Conservation (phyloP, 2,797 vertebrate species). For the Myotis planiceps region DNA sequence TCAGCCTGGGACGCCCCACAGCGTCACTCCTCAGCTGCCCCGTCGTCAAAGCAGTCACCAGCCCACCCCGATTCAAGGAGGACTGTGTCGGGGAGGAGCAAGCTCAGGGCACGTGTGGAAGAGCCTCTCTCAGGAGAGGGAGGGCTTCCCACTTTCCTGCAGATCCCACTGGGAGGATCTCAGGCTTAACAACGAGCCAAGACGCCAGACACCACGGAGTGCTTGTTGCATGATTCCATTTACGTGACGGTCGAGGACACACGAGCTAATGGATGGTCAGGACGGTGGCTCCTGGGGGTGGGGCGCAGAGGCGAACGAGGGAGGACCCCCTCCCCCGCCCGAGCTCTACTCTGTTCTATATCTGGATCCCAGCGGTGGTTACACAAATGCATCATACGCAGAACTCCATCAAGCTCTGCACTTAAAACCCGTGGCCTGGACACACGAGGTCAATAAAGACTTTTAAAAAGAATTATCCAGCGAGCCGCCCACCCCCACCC, state of each 20-base stretch:
- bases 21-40: too few species aligned
- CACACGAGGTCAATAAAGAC: neutral
- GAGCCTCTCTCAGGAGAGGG: too few species aligned
- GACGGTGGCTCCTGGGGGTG: neutral
- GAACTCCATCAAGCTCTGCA: neutral
- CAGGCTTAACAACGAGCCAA: fast-evolving
- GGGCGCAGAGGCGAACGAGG: neutral
- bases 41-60: neutral
- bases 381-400: neutral
- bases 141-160: neutral
- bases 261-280: neutral
- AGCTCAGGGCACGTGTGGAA: neutral
- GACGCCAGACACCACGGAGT: neutral
- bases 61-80: neutral
- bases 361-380: neutral
- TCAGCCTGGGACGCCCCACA: neutral
- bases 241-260: neutral
- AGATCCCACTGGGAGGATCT: neutral
- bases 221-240: neutral
- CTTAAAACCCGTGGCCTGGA: neutral
- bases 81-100: neutral
- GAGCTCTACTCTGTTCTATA: neutral
- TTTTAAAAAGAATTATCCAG: neutral
- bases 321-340: neutral
- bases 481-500: too few species aligned